These are phyloP conservation scores for Oconnorella tubifera DNA, from an alignment of 2,888 invertebrate genomes.

Conservation along the genomic window DNA sequence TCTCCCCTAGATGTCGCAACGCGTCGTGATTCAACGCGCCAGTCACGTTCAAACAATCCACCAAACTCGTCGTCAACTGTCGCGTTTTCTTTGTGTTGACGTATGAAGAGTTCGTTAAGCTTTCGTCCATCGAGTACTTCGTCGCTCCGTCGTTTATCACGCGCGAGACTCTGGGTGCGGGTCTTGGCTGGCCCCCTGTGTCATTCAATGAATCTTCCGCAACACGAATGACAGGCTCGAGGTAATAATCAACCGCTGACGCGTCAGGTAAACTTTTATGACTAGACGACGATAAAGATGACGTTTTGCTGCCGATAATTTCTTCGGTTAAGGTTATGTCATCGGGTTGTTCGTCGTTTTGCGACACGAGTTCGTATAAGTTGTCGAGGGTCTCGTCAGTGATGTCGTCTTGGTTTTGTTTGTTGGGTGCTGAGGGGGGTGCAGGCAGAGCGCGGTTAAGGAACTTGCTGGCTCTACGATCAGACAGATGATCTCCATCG, in stretches of 20 bases:
- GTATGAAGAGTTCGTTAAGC: background rate
- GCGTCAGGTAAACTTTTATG: background rate
- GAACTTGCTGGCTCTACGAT: slow-evolving; percentile 18
- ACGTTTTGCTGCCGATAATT: background rate
- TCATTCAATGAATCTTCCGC: background rate
- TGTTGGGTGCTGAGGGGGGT: slow-evolving; percentile 3
- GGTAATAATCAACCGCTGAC: background rate
- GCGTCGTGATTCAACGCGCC: slow-evolving; percentile 3
- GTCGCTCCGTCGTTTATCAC: background rate
- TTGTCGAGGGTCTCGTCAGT: slow-evolving; percentile 13
- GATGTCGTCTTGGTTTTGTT: background rate
- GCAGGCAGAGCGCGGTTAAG: slow-evolving; percentile 14
- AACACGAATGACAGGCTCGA: background rate
- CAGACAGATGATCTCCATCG: no score
- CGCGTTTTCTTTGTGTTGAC: slow-evolving; percentile 8
- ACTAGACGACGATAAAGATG: background rate
- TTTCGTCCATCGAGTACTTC: background rate
- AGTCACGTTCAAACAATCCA: slow-evolving; percentile 10
- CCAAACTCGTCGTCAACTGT: slow-evolving; percentile 2
- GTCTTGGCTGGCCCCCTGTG: background rate
- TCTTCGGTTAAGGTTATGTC: no score
- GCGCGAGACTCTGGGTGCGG: background rate
- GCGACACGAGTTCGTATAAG: slow-evolving; percentile 16
- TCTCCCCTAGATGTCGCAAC: slow-evolving; percentile 12
- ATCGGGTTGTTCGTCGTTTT: background rate